phyloP scores from a whole-genome alignment of 2,113 vertebrate genomes.

The Monarcha castaneiventris region DNA sequence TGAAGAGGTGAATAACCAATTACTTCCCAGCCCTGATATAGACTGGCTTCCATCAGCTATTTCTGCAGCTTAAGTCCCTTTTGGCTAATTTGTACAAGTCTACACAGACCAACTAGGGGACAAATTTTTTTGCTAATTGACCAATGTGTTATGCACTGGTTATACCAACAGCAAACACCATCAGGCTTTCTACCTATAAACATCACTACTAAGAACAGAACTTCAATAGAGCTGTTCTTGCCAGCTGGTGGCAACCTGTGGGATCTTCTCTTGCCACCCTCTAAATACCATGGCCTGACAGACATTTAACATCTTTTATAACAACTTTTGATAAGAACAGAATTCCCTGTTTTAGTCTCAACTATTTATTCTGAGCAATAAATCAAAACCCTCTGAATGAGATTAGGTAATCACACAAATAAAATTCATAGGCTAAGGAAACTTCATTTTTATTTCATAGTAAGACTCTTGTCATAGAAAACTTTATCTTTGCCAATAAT shows the following conservation, averaged over 20 bases:
- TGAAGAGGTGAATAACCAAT: background rate
- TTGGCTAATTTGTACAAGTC: background rate
- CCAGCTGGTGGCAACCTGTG: accelerated
- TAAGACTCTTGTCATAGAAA: background rate
- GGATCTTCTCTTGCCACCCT: background rate
- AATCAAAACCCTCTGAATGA: background rate
- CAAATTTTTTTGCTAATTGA: background rate
- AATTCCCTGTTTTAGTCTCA: background rate
- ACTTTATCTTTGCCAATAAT: background rate
- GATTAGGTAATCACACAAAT: background rate
- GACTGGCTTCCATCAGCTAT: background rate
- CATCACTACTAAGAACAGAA: background rate
- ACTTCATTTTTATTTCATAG: background rate
- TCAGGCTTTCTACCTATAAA: background rate
- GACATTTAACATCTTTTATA: background rate
- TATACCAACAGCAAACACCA: background rate
- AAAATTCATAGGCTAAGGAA: background rate
- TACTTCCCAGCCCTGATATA: background rate
- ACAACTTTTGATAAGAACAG: background rate
- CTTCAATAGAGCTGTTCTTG: background rate
- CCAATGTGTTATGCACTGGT: background rate
- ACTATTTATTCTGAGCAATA: background rate
- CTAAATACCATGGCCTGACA: background rate
- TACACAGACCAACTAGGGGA: background rate
- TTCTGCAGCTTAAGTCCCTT: background rate